phyloP scores from a whole-genome alignment of 2,797 vertebrate species.

The Propithecus deckenii region DNA sequence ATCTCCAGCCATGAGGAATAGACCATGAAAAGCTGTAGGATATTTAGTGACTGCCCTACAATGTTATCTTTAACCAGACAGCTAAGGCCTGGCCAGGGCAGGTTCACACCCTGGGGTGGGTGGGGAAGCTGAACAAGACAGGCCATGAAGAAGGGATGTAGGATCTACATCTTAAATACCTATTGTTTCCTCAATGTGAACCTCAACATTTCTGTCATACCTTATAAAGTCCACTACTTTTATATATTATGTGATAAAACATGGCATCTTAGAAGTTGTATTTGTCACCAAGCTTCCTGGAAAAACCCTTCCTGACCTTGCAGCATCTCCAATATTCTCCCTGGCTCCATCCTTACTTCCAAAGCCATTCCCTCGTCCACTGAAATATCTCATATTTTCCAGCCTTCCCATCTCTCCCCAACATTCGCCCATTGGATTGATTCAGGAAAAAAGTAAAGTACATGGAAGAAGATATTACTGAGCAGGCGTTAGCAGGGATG shows the following conservation, averaged over 20 bases:
- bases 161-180: not conserved
- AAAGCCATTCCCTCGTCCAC: not conserved
- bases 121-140: too few relatives aligned
- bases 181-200: not conserved
- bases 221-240: not conserved
- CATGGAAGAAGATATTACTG: not conserved
- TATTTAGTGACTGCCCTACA: not conserved
- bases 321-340: not conserved
- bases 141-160: not conserved
- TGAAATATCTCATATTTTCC: not conserved
- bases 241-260: not conserved
- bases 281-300: not conserved
- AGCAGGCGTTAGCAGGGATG: not conserved
- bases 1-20: not conserved
- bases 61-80: not conserved
- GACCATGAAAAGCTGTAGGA: not conserved
- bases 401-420: not conserved
- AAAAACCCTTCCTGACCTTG: not conserved
- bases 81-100: not conserved
- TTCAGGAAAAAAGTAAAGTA: not conserved
- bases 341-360: not conserved
- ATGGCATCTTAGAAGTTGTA: not conserved
- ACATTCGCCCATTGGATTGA: not conserved
- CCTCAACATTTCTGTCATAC: not conserved
- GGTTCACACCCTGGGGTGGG: not conserved